Evolutionary conservation across 2,797 vertebrate species (phyloP).

Genomic region (Zenarchopterus dispar): DNA sequence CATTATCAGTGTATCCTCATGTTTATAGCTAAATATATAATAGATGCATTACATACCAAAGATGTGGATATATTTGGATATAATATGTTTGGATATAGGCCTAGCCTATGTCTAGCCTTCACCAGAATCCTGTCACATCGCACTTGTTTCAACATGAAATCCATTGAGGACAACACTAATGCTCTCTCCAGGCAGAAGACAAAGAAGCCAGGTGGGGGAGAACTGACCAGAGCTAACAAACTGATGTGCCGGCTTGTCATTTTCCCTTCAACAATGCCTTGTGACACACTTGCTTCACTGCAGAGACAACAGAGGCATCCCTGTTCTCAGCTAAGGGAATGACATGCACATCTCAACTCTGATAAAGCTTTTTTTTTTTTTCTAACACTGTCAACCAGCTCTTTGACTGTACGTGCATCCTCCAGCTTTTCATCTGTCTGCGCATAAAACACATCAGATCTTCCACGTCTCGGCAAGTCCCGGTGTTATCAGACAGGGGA

Average conservation of each 20-base stretch:
- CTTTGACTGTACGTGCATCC: constrained; percentile 69
- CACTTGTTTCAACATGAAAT: constrained; percentile 59
- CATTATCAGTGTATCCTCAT: too few species aligned
- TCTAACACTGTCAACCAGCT: constrained; percentile 64
- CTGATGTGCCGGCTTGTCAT: constrained; percentile 71
- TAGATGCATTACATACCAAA: too few species aligned
- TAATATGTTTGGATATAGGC: too few species aligned
- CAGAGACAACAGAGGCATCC: constrained; percentile 66
- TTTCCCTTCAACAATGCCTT: constrained; percentile 74
- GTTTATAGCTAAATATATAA: too few species aligned
- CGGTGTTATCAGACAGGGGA: constrained; percentile 61
- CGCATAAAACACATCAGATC: constrained; percentile 72
- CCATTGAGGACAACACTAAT: constrained; percentile 36
- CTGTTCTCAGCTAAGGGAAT: constrained; percentile 68
- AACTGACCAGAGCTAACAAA: constrained; percentile 67
- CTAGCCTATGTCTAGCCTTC: constrained; percentile 22
- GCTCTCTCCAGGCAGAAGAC: constrained; percentile 16
- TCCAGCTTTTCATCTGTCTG: constrained; percentile 69
- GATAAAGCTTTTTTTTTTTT: constrained; percentile 73
- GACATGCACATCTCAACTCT: constrained; percentile 64
- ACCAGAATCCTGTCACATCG: constrained; percentile 28
- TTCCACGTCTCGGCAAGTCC: constrained; percentile 59
- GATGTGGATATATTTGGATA: too few species aligned
- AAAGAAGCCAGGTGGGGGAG: constrained; percentile 34
- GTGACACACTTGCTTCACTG: constrained; percentile 75